Evolutionary conservation across 2,888 invertebrate species (phyloP).

Genomic region (Plusia festucae): DNA sequence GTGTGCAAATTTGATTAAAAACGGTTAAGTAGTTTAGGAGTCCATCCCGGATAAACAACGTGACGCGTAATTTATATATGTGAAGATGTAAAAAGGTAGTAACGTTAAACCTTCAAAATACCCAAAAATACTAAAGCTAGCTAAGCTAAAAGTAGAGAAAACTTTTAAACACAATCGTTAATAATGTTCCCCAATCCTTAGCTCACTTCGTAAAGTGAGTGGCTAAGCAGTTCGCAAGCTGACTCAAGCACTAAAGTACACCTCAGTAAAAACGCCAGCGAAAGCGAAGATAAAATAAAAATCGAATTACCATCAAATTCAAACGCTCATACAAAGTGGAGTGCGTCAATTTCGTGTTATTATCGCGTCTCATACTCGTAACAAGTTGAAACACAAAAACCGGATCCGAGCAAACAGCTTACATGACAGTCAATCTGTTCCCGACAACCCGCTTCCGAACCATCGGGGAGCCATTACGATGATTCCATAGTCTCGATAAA

Average conservation of each 20-base stretch:
- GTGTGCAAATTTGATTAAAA: too few relatives aligned
- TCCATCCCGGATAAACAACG: too few relatives aligned
- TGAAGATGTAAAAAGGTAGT: too few relatives aligned
- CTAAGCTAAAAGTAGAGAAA: background rate
- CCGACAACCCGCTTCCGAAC: slow-evolving; percentile 44
- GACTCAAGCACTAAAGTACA: slow-evolving; percentile 33
- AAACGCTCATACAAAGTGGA: slow-evolving; percentile 31
- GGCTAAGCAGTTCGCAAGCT: slow-evolving; percentile 9
- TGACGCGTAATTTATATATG: too few relatives aligned
- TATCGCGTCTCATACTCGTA: slow-evolving; percentile 50
- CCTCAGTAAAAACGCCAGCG: slow-evolving; percentile 37
- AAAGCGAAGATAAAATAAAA: slow-evolving; percentile 48
- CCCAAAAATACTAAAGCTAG: background rate
- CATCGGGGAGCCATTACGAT: slow-evolving; percentile 65
- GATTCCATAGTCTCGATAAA: slow-evolving; percentile 67
- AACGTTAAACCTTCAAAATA: background rate
- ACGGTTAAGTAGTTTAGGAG: too few relatives aligned
- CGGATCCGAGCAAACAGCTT: slow-evolving; percentile 52
- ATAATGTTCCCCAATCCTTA: slow-evolving; percentile 1
- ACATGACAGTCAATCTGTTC: slow-evolving; percentile 56
- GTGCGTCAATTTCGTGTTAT: slow-evolving; percentile 54
- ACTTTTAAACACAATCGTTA: background rate
- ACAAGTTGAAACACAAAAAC: slow-evolving; percentile 58
- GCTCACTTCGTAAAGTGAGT: slow-evolving; percentile 11
- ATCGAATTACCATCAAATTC: slow-evolving; percentile 47